Percentiles rank a stretch among this genome's conserved stretches.
Evolutionary conservation across 2,113 vertebrate genomes (phyloP).

Genomic region (Peromyscus maniculatus): DNA sequence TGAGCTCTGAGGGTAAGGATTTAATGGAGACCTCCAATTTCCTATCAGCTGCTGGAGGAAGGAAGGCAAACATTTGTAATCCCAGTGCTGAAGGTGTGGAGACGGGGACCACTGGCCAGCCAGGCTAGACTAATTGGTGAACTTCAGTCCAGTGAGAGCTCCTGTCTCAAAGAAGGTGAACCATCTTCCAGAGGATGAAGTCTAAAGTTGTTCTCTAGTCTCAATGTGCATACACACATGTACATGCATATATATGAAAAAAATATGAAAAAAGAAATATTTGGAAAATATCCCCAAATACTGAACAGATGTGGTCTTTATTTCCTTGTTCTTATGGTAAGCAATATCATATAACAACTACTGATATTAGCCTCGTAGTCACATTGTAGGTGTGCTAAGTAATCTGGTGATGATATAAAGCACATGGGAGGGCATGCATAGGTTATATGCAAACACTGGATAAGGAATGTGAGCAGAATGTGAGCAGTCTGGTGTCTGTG

Average conservation of each 20-base stretch:
- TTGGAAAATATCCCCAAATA: neutral
- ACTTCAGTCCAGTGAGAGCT: neutral
- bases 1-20: neutral
- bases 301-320: neutral
- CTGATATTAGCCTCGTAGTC: neutral
- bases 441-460: neutral
- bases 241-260: neutral
- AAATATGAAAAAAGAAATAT: neutral
- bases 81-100: neutral
- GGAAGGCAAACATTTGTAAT: neutral
- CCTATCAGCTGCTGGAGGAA: neutral
- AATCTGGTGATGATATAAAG: neutral
- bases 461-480: neutral
- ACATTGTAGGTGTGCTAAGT: neutral
- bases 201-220: neutral
- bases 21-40: neutral
- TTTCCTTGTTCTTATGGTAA: neutral
- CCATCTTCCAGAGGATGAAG: no score
- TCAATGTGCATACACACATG: neutral
- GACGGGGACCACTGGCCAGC: neutral
- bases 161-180: neutral
- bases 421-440: neutral
- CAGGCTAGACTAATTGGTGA: neutral
- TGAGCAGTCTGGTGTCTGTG: neutral
- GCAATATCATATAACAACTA: neutral